A percentile compares a stretch with the other conserved stretches of the same genome.
Evolutionary conservation across 2,888 invertebrate species (phyloP).

Genomic region (Stictocephala bisonia): DNA sequence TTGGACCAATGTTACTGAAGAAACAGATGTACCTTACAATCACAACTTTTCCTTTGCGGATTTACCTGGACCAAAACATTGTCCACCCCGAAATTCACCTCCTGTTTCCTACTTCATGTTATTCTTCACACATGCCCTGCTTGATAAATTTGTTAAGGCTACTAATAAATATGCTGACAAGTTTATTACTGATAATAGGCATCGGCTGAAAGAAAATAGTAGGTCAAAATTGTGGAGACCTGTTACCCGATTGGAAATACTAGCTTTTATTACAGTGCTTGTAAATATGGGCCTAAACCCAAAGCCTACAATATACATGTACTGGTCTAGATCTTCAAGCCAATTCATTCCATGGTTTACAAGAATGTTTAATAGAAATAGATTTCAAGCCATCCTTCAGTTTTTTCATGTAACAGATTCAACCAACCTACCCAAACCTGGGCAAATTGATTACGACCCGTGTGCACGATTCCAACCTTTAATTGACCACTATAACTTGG

Average conservation of each 20-base stretch:
- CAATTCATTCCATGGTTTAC: conserved; percentile 1
- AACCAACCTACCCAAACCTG: not conserved
- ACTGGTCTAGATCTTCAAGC: not conserved
- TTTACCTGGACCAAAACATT: too few relatives aligned
- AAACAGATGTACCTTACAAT: too few relatives aligned
- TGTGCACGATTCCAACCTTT: conserved; percentile 17
- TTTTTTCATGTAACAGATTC: conserved; percentile 33
- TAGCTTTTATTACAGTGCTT: conserved; percentile 6
- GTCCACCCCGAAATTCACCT: too few relatives aligned
- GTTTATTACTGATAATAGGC: not conserved
- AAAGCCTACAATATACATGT: conserved; percentile 6
- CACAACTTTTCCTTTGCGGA: too few relatives aligned
- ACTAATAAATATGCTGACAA: conserved; percentile 36
- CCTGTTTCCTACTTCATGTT: too few relatives aligned
- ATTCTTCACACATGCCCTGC: conserved; percentile 27
- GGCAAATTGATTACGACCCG: conserved; percentile 5
- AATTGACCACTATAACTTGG: not conserved
- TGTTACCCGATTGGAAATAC: conserved; percentile 11
- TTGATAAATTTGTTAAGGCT: conserved; percentile 35
- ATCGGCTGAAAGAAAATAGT: not conserved
- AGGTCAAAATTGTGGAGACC: conserved; percentile 20
- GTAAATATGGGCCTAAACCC: conserved; percentile 23
- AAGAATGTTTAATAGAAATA: conserved; percentile 26
- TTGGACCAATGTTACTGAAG: too few relatives aligned
- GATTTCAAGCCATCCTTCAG: conserved; percentile 21